phyloP scores from a whole-genome alignment of 2,888 invertebrate genomes.

The Azorinus chamasolen region DNA sequence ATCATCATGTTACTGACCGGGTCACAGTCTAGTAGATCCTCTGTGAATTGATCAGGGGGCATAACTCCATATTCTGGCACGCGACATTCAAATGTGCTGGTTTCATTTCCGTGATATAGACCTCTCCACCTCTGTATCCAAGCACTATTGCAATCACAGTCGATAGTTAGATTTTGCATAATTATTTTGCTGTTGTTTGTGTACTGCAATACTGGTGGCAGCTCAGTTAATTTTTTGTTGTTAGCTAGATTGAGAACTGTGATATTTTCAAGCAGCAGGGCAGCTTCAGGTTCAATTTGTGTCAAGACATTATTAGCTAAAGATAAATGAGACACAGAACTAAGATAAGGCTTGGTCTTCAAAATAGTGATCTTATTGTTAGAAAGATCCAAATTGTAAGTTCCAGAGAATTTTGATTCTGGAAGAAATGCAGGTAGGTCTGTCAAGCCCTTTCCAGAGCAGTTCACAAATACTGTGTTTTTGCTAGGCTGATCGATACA shows the following conservation, averaged over 20 bases:
- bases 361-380: constrained; percentile 26
- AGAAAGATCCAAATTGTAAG: constrained; percentile 28
- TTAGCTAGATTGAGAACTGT: constrained; percentile 23
- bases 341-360: constrained; percentile 7
- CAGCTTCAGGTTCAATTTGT: constrained; percentile 5
- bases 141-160: constrained; percentile 24
- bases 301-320: constrained; percentile 30
- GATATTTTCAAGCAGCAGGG: constrained; percentile 15
- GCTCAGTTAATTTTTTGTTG: constrained; percentile 16
- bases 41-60: constrained; percentile 6
- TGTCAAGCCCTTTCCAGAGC: constrained; percentile 13
- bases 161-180: constrained; percentile 16
- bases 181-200: constrained; percentile 21
- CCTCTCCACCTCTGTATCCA: constrained; percentile 48
- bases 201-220: constrained; percentile 32
- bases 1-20: background rate
- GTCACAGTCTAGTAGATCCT: constrained; percentile 17
- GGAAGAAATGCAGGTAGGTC: constrained; percentile 30
- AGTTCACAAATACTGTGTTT: constrained; percentile 35
- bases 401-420: constrained; percentile 17
- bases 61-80: constrained; percentile 16
- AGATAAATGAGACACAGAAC: constrained; percentile 19
- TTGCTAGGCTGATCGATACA: constrained; percentile 36
- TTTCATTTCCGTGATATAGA: background rate
- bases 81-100: constrained; percentile 14